Evolutionary conservation across 2,113 vertebrate species (phyloP).

Genomic region (Chiloscyllium plagiosum): DNA sequence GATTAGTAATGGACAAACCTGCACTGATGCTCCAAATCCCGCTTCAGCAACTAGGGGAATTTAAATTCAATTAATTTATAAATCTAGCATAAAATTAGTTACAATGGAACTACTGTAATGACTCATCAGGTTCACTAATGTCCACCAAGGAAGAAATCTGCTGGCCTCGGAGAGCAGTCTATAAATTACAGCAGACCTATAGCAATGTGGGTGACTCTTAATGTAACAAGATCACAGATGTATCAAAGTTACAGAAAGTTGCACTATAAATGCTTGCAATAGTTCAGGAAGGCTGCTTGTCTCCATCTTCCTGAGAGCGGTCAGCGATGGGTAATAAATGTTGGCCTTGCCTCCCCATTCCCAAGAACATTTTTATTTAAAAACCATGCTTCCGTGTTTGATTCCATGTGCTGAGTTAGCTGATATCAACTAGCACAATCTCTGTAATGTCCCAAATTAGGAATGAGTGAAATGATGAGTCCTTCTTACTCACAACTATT

Average conservation of each 20-base stretch:
- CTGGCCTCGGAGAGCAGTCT: no score
- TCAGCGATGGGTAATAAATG: not conserved
- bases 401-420: not conserved
- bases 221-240: not conserved
- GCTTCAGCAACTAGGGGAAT: not conserved
- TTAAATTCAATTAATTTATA: not conserved
- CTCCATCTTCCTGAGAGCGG: not conserved
- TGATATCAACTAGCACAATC: not conserved
- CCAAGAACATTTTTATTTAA: not conserved
- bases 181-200: not conserved
- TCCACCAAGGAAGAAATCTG: not conserved
- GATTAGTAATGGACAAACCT: not conserved
- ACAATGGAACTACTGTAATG: not conserved
- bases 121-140: no score
- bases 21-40: not conserved
- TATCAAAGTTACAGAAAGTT: not conserved
- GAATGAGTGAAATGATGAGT: not conserved
- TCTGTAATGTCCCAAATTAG: not conserved
- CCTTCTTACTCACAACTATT: not conserved
- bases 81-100: not conserved
- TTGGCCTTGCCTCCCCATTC: not conserved
- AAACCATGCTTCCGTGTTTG: not conserved
- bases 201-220: not conserved
- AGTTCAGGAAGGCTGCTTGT: not conserved
- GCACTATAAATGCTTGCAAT: not conserved